Evolutionary conservation across 2,888 invertebrate genomes (phyloP).

Genomic region (Deroplatys truncata): DNA sequence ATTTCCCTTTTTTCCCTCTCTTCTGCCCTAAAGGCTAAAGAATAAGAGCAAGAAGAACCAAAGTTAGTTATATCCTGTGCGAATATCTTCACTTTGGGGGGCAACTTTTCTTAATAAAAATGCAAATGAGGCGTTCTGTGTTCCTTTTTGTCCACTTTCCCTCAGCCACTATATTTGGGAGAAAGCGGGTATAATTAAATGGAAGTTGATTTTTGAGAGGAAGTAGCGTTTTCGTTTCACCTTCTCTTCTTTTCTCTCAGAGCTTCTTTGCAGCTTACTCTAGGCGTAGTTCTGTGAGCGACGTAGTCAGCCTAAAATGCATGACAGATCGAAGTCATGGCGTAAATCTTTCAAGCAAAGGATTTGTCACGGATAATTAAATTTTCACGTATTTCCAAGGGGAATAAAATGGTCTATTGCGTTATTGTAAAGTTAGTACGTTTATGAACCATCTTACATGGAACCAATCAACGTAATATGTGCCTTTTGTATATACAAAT

Average conservation of each 20-base stretch:
- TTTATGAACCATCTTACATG: too few relatives aligned
- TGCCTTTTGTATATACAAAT: too few relatives aligned
- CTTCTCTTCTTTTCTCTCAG: background rate
- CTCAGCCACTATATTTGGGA: background rate
- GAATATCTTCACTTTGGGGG: background rate
- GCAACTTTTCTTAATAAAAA: slow-evolving; percentile 8
- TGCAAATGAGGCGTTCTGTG: background rate
- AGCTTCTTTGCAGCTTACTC: background rate
- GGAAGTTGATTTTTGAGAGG: background rate
- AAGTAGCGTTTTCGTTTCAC: background rate
- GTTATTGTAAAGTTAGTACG: too few relatives aligned
- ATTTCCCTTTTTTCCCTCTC: background rate
- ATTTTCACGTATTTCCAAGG: too few relatives aligned
- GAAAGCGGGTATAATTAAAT: background rate
- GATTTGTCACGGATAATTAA: too few relatives aligned
- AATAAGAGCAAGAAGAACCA: background rate
- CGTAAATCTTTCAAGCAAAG: too few relatives aligned
- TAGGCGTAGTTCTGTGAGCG: too few relatives aligned
- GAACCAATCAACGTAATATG: too few relatives aligned
- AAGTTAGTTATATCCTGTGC: background rate
- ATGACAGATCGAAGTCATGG: too few relatives aligned
- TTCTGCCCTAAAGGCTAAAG: background rate
- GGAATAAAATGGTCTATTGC: too few relatives aligned
- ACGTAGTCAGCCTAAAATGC: too few relatives aligned
- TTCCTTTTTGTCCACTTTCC: background rate